A percentile compares a stretch with the other conserved stretches of the same genome.
Evolutionary conservation across 2,113 vertebrate genomes (phyloP).

Genomic region (Morone chrysops): DNA sequence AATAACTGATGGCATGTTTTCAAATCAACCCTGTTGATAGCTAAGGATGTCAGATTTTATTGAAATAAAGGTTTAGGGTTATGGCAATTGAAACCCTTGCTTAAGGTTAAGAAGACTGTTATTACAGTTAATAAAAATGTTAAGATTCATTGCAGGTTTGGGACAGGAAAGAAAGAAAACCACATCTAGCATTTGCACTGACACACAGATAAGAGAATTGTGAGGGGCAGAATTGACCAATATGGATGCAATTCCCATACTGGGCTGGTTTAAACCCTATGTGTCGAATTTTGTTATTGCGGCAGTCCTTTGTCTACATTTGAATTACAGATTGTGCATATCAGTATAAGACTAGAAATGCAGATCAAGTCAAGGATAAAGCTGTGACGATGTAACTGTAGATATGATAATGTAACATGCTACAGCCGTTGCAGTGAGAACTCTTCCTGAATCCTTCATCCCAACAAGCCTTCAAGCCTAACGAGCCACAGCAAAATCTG

Average conservation of each 20-base stretch:
- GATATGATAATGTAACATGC: constrained; percentile 6
- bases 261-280: background rate
- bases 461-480: constrained; percentile 8
- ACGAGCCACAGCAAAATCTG: background rate
- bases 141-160: too few relatives aligned
- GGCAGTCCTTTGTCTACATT: background rate
- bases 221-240: background rate
- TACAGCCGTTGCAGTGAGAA: background rate
- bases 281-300: background rate
- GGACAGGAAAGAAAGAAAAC: too few relatives aligned
- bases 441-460: constrained; percentile 3
- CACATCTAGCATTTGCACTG: background rate
- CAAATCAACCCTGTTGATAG: too few relatives aligned
- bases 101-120: too few relatives aligned
- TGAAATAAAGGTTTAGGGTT: too few relatives aligned
- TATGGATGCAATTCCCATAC: background rate
- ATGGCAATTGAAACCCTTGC: too few relatives aligned
- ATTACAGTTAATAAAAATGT: too few relatives aligned
- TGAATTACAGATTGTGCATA: background rate
- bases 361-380: background rate
- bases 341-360: background rate
- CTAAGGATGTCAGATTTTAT: too few relatives aligned
- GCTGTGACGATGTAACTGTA: background rate
- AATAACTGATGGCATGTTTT: too few relatives aligned
- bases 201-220: background rate